Evolutionary conservation across 2,113 vertebrate species (phyloP).

Genomic region (Procavia capensis): DNA sequence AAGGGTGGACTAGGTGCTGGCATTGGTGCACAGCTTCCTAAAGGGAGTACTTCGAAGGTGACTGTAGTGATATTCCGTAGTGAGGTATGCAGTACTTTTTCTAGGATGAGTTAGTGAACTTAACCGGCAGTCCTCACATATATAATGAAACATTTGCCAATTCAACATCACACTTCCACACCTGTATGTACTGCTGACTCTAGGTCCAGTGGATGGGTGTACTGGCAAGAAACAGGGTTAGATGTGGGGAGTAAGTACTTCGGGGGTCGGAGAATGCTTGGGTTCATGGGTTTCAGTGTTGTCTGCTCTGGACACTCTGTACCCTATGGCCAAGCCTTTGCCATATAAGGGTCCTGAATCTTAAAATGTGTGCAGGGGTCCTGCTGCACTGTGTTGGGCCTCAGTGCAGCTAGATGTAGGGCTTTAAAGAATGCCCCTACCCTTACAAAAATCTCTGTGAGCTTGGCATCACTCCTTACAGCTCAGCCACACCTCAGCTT

Average conservation of each 20-base stretch:
- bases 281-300: neutral
- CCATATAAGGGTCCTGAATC: neutral
- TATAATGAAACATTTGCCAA: too few species aligned
- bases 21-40: too few species aligned
- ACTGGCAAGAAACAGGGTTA: neutral
- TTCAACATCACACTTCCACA: too few species aligned
- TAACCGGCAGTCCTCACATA: too few species aligned
- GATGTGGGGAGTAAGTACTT: neutral
- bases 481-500: neutral
- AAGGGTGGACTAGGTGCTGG: too few species aligned
- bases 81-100: too few species aligned
- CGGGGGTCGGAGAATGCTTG: too few species aligned
- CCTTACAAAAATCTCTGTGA: neutral
- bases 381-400: accelerated
- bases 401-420: accelerated
- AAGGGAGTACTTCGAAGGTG: too few species aligned
- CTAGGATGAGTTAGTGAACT: too few species aligned
- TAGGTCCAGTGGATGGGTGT: accelerated
- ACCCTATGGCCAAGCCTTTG: neutral
- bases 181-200: too few species aligned
- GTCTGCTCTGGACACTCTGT: neutral
- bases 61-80: too few species aligned
- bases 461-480: neutral
- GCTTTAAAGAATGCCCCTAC: neutral
- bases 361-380: too few species aligned